These are phyloP conservation scores for Lophotis ruficrista DNA, from an alignment of 2,113 vertebrate genomes.

Conservation along the genomic window DNA sequence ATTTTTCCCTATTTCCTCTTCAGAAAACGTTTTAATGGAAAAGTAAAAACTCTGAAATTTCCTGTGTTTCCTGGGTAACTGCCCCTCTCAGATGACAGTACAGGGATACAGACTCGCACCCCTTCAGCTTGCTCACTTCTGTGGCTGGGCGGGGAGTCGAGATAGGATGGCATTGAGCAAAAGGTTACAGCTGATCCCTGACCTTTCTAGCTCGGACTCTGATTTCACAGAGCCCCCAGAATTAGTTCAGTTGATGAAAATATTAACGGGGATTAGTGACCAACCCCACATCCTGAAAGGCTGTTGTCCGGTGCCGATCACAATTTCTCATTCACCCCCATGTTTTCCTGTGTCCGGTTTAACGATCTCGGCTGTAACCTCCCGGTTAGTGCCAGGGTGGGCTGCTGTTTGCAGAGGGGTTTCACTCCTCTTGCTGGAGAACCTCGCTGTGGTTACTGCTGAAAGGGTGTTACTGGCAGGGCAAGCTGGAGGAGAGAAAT, in stretches of 20 bases:
- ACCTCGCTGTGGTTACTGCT: not conserved
- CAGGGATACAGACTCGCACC: not conserved
- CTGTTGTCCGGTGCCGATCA: not conserved
- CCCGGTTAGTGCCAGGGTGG: not conserved
- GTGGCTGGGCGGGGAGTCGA: not conserved
- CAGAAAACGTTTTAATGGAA: not conserved
- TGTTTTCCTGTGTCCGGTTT: not conserved
- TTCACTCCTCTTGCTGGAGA: not conserved
- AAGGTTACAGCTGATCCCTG: conserved; percentile 55
- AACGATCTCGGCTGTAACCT: not conserved
- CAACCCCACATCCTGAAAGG: not conserved
- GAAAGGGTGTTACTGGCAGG: not conserved
- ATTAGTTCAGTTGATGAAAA: conserved; percentile 1
- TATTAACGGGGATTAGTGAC: conserved; percentile 1
- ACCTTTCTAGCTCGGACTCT: conserved; percentile 40
- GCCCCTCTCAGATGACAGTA: not conserved
- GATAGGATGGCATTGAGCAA: not conserved
- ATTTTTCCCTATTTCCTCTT: not conserved
- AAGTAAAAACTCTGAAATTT: not conserved
- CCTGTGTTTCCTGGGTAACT: not conserved
- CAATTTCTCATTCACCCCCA: not conserved
- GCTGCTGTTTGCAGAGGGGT: not conserved
- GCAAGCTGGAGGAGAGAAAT: not conserved
- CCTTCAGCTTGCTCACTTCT: not conserved
- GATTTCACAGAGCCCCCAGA: conserved; percentile 27